Base-by-base conservation (phyloP, 1,140 invertebrate species). In the Lethrus apterus region DNA sequence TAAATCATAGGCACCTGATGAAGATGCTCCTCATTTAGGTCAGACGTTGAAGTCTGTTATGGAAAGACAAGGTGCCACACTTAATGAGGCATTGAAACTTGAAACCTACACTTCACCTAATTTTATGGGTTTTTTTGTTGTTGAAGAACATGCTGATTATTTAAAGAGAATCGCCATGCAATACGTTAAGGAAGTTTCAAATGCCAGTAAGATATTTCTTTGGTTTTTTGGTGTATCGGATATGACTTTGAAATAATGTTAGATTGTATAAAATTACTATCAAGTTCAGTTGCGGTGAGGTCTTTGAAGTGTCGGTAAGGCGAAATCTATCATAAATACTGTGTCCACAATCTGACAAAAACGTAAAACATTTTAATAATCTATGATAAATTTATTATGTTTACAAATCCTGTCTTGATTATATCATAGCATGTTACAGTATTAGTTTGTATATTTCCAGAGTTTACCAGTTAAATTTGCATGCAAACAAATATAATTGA, bases 61-160 rank as follows among this genome's bases (percentile, higher is more conserved):
- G 40, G 77, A 81, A 52, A 73, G 73, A 56, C 76, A 84, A 24
- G 76, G 79, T 20, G 71, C 76, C 44, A 69, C 75, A 32, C 61
- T 80, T 26, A 71, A 71, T 54, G 75, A 78, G 29, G 71, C 73
- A 11, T 66, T 89, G 0, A 79, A 79, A 52, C 62, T 91, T 18
- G 86, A 90, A 59, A 80, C 81, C 1, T 89, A 90, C 62, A 77
- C 86, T 30, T 89, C 86, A 18, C 79, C 79, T 14, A 91, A 90
- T 66, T 91, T 89, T 63, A 88, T 91, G 80, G 88, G 87, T 0
- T 74, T 90, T 11, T 91, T 91, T 69, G 78, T 91, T 4, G 79
- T 79, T 36, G 82, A 90, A 44, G 74, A 83, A 52, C 79, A 86
- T 68, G 81, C 81, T 0, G 79, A 84, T 50, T 80, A 82, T 63